Base-by-base conservation (phyloP, 2,888 invertebrate species). In the Cotesia congregata region DNA sequence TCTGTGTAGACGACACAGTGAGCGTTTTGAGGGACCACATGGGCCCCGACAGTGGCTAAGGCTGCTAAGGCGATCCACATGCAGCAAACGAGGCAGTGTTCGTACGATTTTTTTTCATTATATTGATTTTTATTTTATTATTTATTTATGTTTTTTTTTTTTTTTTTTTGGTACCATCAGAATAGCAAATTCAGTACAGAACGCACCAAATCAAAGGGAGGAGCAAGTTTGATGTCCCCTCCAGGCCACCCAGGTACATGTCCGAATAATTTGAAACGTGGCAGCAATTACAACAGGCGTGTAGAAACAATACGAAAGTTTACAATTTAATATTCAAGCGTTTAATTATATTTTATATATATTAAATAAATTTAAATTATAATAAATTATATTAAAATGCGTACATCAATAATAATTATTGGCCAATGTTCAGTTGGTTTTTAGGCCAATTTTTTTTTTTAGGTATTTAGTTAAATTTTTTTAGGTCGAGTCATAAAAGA, bases 1-100 rank as follows among this genome's bases (percentile, higher is more conserved):
- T 97, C 97, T 93, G 96, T 96, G 94, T 97, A 97, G 93, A 95
- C 94, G 93, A 97, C 96, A 93, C 94, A 96, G 91, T 95, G 95
- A 93, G 96, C 96, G 92, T 97, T 97, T 92, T 94, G 93, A 90
- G 95, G 95, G 92, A 95, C 93, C 88, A 90, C 87, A 90, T 89
- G 89, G 93, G 94, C 91, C 91, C 91, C 91, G 91, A 91, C 92
- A 92, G 91, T 91, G 91, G 91, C 91, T 91, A 89, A 89, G 88
- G 88, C 88, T 89, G 89, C 89, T 89, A 89, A 89, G 89, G 89
- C 89, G 88, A 88, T 88, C 91, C 91, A 91, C 91, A 92, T 91
- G 91, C 91, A 91, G 91, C 91, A 91, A 91, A 90, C 90, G 89
- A 89, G 89, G 89, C 89, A 89, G 89, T 89, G 89, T 89, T 89